Evolutionary conservation across 2,888 invertebrate genomes (phyloP).

Genomic region (Busseola fusca): DNA sequence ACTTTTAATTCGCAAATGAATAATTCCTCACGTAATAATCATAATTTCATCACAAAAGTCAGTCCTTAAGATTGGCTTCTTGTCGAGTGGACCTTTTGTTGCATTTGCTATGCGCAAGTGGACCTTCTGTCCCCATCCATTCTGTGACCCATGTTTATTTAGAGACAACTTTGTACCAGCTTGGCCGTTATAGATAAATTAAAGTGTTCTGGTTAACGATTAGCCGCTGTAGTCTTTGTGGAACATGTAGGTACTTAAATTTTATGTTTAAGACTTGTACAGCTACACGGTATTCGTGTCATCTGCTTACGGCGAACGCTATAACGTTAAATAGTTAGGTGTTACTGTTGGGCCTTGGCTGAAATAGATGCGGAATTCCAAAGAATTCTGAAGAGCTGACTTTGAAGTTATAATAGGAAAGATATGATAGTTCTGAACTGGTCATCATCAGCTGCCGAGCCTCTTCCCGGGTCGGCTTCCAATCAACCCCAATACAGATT

Average conservation of each 20-base stretch:
- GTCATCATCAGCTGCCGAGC: background rate
- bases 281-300: conserved; percentile 34
- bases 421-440: too few species aligned
- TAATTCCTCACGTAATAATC: background rate
- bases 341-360: conserved; percentile 6
- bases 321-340: conserved; percentile 26
- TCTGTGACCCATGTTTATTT: conserved; percentile 45
- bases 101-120: background rate
- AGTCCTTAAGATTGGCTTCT: background rate
- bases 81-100: conserved; percentile 15
- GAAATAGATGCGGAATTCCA: conserved; percentile 19
- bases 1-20: background rate
- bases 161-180: conserved; percentile 60
- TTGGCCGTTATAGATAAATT: conserved; percentile 58
- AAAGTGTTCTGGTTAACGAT: conserved; percentile 60
- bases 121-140: conserved; percentile 28
- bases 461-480: background rate
- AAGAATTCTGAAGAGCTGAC: conserved; percentile 6
- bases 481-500: too few species aligned
- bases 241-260: conserved; percentile 40
- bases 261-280: conserved; percentile 47
- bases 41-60: background rate
- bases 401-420: conserved; percentile 24
- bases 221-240: conserved; percentile 56
- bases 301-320: conserved; percentile 37